These are phyloP conservation scores for Euglossa dilemma DNA, from an alignment of 1,140 invertebrate genomes.

Conservation along the genomic window DNA sequence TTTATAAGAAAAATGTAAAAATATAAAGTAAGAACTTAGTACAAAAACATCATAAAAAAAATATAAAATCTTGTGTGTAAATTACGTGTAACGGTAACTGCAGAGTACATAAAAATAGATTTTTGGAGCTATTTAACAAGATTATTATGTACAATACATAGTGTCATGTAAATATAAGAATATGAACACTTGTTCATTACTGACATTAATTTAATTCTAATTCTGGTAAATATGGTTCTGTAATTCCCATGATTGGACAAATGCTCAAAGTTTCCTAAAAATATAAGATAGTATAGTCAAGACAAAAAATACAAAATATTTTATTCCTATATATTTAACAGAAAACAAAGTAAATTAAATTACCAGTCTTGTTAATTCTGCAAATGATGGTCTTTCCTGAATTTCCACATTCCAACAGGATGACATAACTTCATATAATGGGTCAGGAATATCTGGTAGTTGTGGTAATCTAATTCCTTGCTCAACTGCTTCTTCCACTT, in stretches of 20 bases:
- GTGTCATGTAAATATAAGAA: slow-evolving; percentile 34
- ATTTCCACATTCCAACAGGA: slow-evolving; percentile 93
- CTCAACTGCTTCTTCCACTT: slow-evolving; percentile 87
- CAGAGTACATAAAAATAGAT: slow-evolving; percentile 15
- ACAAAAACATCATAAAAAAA: slow-evolving; percentile 22
- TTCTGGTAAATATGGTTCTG: slow-evolving; percentile 77
- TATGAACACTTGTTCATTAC: slow-evolving; percentile 16
- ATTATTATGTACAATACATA: slow-evolving; percentile 41
- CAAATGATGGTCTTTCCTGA: slow-evolving; percentile 89
- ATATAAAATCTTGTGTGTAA: slow-evolving; percentile 22
- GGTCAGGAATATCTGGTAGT: slow-evolving; percentile 87
- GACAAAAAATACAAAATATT: slow-evolving; percentile 12
- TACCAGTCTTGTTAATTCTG: slow-evolving; percentile 83
- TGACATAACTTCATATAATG: slow-evolving; percentile 91
- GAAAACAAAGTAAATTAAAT: slow-evolving; percentile 35
- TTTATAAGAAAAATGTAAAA: slow-evolving; percentile 30
- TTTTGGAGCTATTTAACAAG: slow-evolving; percentile 30
- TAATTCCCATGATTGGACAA: slow-evolving; percentile 75
- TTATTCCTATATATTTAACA: slow-evolving; percentile 1
- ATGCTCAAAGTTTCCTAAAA: slow-evolving; percentile 78
- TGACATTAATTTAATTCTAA: slow-evolving; percentile 75
- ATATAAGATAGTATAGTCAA: slow-evolving; percentile 23
- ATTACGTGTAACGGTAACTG: slow-evolving; percentile 52
- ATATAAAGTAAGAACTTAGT: slow-evolving; percentile 26
- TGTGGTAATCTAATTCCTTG: slow-evolving; percentile 88